phyloP scores from a whole-genome alignment of 1,140 invertebrate species.

The Melitaea cinxia region DNA sequence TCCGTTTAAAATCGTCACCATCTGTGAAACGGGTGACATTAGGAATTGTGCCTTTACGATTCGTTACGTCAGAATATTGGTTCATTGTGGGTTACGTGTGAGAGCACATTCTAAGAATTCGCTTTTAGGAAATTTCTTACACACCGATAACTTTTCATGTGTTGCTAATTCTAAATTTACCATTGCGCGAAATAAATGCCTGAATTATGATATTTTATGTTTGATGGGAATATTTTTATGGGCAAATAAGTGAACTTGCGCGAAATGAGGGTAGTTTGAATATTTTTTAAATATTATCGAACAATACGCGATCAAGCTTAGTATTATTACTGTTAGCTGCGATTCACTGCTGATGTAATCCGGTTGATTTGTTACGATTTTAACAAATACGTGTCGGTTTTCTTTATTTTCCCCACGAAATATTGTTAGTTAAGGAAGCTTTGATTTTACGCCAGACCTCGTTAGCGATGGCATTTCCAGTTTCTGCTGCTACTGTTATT shows the following conservation, averaged over 20 bases:
- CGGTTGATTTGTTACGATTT: conserved; percentile 20
- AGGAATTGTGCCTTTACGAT: conserved; percentile 57
- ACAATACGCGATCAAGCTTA: too few species aligned
- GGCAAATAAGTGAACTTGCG: too few species aligned
- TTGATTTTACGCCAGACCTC: conserved; percentile 14
- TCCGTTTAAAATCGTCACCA: conserved; percentile 53
- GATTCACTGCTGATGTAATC: conserved; percentile 41
- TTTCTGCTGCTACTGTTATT: conserved; percentile 5
- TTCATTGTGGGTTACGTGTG: conserved; percentile 56
- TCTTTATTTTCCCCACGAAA: conserved; percentile 14
- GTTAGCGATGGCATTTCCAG: conserved; percentile 16
- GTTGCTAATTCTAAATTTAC: too few species aligned
- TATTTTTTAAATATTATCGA: too few species aligned
- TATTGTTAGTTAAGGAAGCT: conserved; percentile 16
- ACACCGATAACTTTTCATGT: too few species aligned
- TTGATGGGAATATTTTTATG: too few species aligned
- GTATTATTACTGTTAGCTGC: conserved; percentile 32
- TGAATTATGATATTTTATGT: too few species aligned
- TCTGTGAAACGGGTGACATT: conserved; percentile 45
- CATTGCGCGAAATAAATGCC: too few species aligned
- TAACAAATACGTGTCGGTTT: conserved; percentile 3
- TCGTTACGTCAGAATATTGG: conserved; percentile 63
- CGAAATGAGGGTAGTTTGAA: too few species aligned
- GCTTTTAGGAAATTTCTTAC: too few species aligned
- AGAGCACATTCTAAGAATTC: too few species aligned